Base-by-base conservation (phyloP, 2,797 vertebrate genomes). In the Sebastes hubbsi region DNA sequence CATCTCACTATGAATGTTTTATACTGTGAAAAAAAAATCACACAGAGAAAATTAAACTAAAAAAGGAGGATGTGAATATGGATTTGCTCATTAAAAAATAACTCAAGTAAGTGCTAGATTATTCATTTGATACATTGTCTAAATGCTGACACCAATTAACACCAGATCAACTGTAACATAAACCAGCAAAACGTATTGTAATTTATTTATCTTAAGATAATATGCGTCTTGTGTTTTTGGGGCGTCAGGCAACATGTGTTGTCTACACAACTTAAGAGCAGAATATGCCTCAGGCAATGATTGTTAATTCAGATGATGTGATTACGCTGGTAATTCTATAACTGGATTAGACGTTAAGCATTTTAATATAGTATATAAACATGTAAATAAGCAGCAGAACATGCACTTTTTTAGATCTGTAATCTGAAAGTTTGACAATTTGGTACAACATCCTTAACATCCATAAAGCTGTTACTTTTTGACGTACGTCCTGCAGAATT, bases 81-180 rank as follows among this genome's bases (percentile, higher is more conserved):
- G 8, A 30, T n/a, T n/a, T 55, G 25, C 36, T 71, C n/a, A 65
- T 62, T 56, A 46, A 64, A 54, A 59, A 58, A 24, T 30, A 67
- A 22, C 20, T 46, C 4, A 56, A 34, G 18, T 25, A 24, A 12
- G 27, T 60, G 55, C 2, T 3, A 1, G 10, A 71, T 59, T 13
- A 81, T 80, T 60, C 22, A 32, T 75, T 54, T 69, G 46, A 70
- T n/a, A 54, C 14, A 10, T 18, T 42, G 14, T 76, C n/a, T 30
- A 49, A 72, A 66, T 36, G 34, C 25, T 54, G 46, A 54, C 34
- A 69, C 59, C 64, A 80, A 82, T 78, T 89, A 78, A 49, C 59
- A 24, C 3, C 3, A 10, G 49, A 66, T 69, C 56, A 67, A 22
- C 62, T 24, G n/a, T 20, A 56, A 62, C 38, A 74, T 16, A 27